Percentiles rank a stretch among this genome's conserved stretches.
phyloP scores from a whole-genome alignment of 2,797 vertebrate genomes.

The Melanotaenia parkinsoni region DNA sequence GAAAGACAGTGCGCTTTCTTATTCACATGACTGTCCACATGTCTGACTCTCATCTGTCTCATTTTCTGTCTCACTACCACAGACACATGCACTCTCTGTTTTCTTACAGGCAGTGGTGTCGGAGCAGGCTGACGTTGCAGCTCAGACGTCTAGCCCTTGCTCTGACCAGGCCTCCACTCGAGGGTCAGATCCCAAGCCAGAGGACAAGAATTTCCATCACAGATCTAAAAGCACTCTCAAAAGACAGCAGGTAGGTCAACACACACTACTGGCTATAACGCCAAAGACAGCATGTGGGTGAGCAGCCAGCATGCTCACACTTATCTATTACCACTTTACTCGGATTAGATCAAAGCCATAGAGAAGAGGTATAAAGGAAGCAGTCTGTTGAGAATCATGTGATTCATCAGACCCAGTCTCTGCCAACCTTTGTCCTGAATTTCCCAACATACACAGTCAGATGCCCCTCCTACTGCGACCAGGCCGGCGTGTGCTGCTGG shows the following conservation, averaged over 20 bases:
- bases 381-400: constrained; percentile 74
- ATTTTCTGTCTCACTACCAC: constrained; percentile 9
- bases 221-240: constrained; percentile 49
- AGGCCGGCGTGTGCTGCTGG: constrained; percentile 76
- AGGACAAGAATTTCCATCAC: constrained; percentile 49
- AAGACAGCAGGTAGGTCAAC: constrained; percentile 66
- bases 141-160: constrained; percentile 33
- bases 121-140: constrained; percentile 34
- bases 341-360: constrained; percentile 72
- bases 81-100: constrained; percentile 13
- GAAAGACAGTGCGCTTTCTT: background rate
- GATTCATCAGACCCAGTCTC: constrained; percentile 70
- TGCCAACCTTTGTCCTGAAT: constrained; percentile 74
- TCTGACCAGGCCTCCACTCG: constrained; percentile 40
- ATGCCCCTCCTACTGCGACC: constrained; percentile 75
- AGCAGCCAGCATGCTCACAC: constrained; percentile 48
- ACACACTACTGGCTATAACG: constrained; percentile 39
- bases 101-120: constrained; percentile 52
- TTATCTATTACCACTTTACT: constrained; percentile 47
- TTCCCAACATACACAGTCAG: constrained; percentile 53
- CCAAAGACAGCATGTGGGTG: constrained; percentile 51
- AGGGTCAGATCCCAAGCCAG: constrained; percentile 45
- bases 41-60: background rate
- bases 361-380: constrained; percentile 59
- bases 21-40: background rate